Evolutionary conservation across 1,140 invertebrate genomes (phyloP).

Genomic region (Plectrocnemia conspersa): DNA sequence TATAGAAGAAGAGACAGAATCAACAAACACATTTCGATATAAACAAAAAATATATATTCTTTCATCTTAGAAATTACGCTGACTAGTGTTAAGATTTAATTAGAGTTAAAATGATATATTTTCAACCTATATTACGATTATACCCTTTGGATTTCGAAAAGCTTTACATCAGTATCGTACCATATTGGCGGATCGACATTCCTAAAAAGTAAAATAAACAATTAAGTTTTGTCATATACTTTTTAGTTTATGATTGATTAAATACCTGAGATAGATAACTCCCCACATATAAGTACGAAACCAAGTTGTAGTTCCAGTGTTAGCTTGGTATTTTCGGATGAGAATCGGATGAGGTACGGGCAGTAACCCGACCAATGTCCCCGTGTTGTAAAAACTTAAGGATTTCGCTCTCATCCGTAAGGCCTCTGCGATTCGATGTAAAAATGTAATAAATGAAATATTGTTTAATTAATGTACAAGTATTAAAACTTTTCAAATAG

Average conservation of each 20-base stretch:
- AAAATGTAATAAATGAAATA: slow-evolving; percentile 5
- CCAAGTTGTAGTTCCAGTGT: slow-evolving; percentile 97
- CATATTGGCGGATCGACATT: slow-evolving; percentile 98
- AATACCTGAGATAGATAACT: slow-evolving; percentile 92
- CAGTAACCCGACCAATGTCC: slow-evolving; percentile 92
- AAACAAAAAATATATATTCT: too few relatives aligned
- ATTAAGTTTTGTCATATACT: slow-evolving; percentile 9
- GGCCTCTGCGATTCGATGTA: slow-evolving; percentile 63
- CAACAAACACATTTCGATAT: too few relatives aligned
- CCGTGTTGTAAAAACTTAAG: slow-evolving; percentile 98
- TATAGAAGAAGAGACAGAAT: too few relatives aligned
- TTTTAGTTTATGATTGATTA: too few relatives aligned
- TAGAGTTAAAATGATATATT: slow-evolving; percentile 4
- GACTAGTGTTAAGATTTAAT: slow-evolving; percentile 5
- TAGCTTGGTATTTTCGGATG: slow-evolving; percentile 98
- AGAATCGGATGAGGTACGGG: slow-evolving; percentile 99
- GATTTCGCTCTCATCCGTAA: slow-evolving; percentile 99
- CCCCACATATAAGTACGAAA: slow-evolving; percentile 99
- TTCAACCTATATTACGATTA: too few relatives aligned
- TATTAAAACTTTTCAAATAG: neutral
- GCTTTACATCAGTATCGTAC: slow-evolving; percentile 98
- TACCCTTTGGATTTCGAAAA: slow-evolving; percentile 95
- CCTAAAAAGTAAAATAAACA: slow-evolving; percentile 54
- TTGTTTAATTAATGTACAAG: neutral
- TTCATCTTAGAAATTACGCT: neutral